phyloP scores from a whole-genome alignment of 2,113 vertebrate species.

The Brachyhypopomus occidentalis region DNA sequence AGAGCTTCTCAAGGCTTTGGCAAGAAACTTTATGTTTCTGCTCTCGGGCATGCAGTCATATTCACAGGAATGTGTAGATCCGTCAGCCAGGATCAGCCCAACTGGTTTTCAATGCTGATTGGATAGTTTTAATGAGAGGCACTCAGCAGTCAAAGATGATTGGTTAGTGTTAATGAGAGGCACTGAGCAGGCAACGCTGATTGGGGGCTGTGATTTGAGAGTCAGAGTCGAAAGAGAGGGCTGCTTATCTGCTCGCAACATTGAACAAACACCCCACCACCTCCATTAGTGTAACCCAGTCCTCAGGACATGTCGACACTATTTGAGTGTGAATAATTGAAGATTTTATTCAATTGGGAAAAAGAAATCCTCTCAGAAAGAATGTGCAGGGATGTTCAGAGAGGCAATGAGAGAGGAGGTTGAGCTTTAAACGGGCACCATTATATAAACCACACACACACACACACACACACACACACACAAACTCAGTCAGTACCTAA shows the following conservation, averaged over 20 bases:
- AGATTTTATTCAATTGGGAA: conserved; percentile 34
- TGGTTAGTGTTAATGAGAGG: conserved; percentile 36
- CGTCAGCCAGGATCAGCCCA: conserved; percentile 22
- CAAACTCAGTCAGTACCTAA: too few species aligned
- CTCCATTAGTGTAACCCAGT: conserved; percentile 50
- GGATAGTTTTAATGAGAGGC: conserved; percentile 38
- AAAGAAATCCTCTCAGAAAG: conserved; percentile 1
- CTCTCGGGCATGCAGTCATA: conserved; percentile 16
- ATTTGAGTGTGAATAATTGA: conserved; percentile 47
- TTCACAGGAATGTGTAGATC: conserved; percentile 23
- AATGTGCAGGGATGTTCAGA: conserved; percentile 32
- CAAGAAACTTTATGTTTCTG: conserved; percentile 5
- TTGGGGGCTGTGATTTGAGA: neutral
- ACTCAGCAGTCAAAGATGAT: conserved; percentile 34
- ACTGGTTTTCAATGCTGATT: conserved; percentile 12
- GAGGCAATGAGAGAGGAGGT: neutral
- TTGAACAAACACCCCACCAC: conserved; percentile 45
- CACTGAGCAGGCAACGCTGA: conserved; percentile 30
- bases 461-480: too few species aligned
- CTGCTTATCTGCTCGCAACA: conserved; percentile 38
- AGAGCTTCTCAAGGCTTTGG: neutral
- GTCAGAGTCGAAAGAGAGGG: conserved; percentile 15
- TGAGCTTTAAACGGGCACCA: neutral
- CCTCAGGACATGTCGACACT: conserved; percentile 41
- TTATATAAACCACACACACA: neutral